phyloP scores from a whole-genome alignment of 2,888 invertebrate species.

The Diarsia rubi region DNA sequence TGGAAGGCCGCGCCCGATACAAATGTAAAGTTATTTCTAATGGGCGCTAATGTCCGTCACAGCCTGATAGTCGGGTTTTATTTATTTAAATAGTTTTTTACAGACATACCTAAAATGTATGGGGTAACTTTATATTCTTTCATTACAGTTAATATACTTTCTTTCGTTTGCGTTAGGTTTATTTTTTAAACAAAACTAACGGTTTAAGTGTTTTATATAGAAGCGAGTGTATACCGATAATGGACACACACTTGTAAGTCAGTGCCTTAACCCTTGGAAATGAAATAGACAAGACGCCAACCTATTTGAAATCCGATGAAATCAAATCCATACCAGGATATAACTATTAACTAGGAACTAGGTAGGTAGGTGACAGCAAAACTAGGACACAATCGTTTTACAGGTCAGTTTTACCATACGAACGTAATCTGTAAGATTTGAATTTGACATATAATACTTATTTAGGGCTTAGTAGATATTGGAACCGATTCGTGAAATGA shows the following conservation, averaged over 20 bases:
- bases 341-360: neutral
- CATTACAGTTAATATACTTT: neutral
- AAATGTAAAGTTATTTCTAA: neutral
- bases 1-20: neutral
- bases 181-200: neutral
- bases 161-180: neutral
- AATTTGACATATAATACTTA: neutral
- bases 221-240: neutral
- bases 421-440: neutral
- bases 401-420: neutral
- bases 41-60: neutral
- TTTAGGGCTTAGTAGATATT: no score
- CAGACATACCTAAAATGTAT: neutral
- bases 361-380: neutral
- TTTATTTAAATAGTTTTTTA: neutral
- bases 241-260: neutral
- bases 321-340: neutral
- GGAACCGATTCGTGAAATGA: no score
- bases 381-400: neutral
- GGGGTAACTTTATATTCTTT: neutral
- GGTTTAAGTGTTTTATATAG: neutral
- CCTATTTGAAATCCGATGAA: neutral
- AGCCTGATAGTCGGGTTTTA: neutral
- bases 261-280: neutral
- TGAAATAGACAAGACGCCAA: constrained; percentile 1